Conservation (phyloP, 2,113 vertebrate species). For the Dicentrarchus labrax region DNA sequence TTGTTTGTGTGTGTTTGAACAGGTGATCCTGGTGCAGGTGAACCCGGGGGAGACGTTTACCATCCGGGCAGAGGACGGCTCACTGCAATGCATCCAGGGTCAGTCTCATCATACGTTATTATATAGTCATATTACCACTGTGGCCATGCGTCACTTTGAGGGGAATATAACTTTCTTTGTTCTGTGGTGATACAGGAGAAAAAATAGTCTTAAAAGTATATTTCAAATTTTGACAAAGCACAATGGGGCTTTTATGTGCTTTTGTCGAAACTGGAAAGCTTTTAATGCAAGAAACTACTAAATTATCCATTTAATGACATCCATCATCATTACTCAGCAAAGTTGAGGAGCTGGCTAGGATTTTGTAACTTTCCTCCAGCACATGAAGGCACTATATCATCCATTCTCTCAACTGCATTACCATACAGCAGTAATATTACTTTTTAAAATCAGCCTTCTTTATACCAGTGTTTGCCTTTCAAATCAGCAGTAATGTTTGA, state of each 20-base stretch:
- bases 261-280: background rate
- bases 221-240: background rate
- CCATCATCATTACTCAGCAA: no score
- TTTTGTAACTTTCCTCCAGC: background rate
- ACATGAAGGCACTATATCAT: background rate
- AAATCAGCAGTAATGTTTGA: background rate
- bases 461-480: background rate
- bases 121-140: constrained; percentile 17
- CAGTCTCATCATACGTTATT: constrained; percentile 70
- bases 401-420: background rate
- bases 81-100: constrained; percentile 98
- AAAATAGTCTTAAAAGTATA: background rate
- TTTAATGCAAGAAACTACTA: background rate
- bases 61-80: constrained; percentile 96
- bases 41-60: constrained; percentile 98
- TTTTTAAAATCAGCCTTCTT: background rate
- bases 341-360: background rate
- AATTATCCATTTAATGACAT: background rate
- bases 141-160: constrained; percentile 12
- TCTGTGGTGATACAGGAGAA: background rate
- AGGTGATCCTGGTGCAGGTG: constrained; percentile 98
- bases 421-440: background rate
- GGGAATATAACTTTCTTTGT: background rate
- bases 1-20: constrained; percentile 64
- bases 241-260: background rate